phyloP scores from a whole-genome alignment of 92 coral and sea anemone species.

The Muricea muricata region DNA sequence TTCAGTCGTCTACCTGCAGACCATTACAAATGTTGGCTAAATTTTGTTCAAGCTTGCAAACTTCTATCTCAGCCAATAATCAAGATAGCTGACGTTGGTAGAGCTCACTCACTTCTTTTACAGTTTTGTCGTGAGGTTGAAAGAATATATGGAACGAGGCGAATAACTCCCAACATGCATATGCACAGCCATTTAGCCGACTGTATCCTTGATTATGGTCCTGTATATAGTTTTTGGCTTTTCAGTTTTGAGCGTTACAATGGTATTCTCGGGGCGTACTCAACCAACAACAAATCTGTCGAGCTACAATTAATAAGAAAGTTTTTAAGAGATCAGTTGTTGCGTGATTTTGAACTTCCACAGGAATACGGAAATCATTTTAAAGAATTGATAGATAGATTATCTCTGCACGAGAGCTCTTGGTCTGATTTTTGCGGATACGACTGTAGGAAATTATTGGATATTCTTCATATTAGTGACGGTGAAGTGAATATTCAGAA shows the following conservation, averaged over 20 bases:
- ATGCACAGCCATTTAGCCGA: constrained; percentile 22
- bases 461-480: not conserved
- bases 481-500: not conserved
- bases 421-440: not conserved
- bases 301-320: constrained; percentile 51
- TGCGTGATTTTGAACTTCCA: not conserved
- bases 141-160: constrained; percentile 62
- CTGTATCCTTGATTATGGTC: constrained; percentile 38
- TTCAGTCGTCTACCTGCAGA: not conserved
- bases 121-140: constrained; percentile 68
- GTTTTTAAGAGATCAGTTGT: not conserved
- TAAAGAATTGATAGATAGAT: not conserved
- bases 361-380: not conserved
- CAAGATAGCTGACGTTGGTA: constrained; percentile 52
- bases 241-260: constrained; percentile 30
- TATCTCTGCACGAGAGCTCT: not conserved
- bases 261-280: constrained; percentile 8
- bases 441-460: not conserved
- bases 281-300: constrained; percentile 33
- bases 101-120: constrained; percentile 54
- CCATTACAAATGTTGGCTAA: constrained; percentile 2
- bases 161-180: constrained; percentile 37
- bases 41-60: constrained; percentile 10
- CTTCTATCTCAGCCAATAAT: constrained; percentile 52
- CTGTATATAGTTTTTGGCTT: constrained; percentile 38